Base-by-base conservation (phyloP, 2,797 vertebrate genomes). In the Gallinago stenura region DNA sequence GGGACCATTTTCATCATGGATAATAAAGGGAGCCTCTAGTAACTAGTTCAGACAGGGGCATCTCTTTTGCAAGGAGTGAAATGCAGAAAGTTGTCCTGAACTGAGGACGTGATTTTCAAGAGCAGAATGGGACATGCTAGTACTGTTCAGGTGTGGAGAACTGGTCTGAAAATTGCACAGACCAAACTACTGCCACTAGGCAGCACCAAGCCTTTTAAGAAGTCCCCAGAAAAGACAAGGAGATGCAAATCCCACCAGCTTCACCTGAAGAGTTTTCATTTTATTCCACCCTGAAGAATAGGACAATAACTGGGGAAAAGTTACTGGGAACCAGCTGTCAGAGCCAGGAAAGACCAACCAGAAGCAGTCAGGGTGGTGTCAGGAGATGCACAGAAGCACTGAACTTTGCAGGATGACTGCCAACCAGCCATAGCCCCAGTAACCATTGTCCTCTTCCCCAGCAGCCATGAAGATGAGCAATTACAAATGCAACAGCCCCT, bases 71-170 rank as follows among this genome's bases (percentile, higher is more conserved):
- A 83, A 89, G 35, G 31, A 65, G 0, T 0, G 1, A 84, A 94
- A 82, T 41, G 58, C 28, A 84, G 45, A 3, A 68, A 69, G 46
- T 28, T 72, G 16, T 61, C 73, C 66, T 79, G 25, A 93, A 56
- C 15, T 12, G 31, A 82, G 28, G 31, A 46, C 2, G 5, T 6
- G 18, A 13, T 41, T 76, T 83, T 30, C 37, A 61, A 51, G 48
- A 71, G 19, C 0, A 0, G 30, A 7, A 15, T 60, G 28, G 35
- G 41, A 78, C 0, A 0, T 18, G 9, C 13, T 48, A 15, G 12
- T 37, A 60, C 16, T 62, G 25, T 64, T 69, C 57, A 83, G 25
- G 26, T 35, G 12, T 17, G 20, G 28, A 30, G 39, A 86, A 46
- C 26, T 48, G 31, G 41, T 53, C 56, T 86, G 53, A 87, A 80